phyloP scores from a whole-genome alignment of 2,113 vertebrate species.

The Sorex fumeus region DNA sequence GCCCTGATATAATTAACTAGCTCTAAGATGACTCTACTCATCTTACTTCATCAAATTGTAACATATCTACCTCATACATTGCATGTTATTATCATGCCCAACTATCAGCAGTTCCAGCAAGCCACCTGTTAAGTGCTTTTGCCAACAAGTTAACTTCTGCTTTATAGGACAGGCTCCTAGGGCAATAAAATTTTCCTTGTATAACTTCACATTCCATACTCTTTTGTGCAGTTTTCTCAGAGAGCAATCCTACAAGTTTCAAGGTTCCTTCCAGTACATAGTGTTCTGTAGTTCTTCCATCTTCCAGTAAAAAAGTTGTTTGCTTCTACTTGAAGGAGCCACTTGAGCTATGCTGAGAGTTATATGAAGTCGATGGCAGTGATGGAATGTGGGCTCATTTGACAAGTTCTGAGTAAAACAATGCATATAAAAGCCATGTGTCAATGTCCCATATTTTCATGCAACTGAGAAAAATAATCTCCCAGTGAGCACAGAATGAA shows the following conservation, averaged over 20 bases:
- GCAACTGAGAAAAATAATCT: background rate
- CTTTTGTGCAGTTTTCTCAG: background rate
- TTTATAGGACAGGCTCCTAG: background rate
- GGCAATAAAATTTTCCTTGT: background rate
- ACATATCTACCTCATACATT: background rate
- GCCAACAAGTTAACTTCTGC: constrained; percentile 3
- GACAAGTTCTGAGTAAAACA: background rate
- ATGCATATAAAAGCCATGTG: too few relatives aligned
- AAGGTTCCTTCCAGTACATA: background rate
- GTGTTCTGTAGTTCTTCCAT: constrained; percentile 28
- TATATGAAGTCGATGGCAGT: background rate
- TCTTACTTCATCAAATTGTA: background rate
- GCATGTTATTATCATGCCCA: background rate
- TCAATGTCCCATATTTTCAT: too few relatives aligned
- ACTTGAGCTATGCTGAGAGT: background rate
- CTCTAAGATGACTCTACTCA: too few relatives aligned
- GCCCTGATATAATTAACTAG: too few relatives aligned
- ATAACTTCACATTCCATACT: background rate
- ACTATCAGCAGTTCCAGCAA: background rate
- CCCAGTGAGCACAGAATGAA: background rate
- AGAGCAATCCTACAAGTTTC: background rate
- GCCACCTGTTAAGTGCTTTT: background rate
- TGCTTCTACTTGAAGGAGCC: background rate
- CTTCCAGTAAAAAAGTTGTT: constrained; percentile 21
- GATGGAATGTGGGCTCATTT: background rate